Evolutionary conservation across 2,888 invertebrate species (phyloP), one percentile per base, ranked within the genome.

Genomic region (Apocheima hispidaria): DNA sequence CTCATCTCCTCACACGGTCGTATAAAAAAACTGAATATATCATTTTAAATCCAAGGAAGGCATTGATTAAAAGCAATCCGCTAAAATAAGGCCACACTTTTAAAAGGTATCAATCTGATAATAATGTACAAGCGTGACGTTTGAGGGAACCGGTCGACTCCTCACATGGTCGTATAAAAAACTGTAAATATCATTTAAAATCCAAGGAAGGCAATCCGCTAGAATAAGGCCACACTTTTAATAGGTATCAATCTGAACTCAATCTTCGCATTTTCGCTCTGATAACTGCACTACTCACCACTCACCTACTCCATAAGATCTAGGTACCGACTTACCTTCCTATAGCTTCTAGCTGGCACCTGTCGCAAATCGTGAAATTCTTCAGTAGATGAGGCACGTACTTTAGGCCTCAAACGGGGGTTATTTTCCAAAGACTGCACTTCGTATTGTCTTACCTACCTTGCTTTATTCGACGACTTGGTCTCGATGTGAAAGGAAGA

Each of bases 341-440:
- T 4, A 50, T 59, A 49, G 55, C 41, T 41, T 63, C 35, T 52
- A 33, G 60, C 65, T 71, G 68, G 64, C 76, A 79, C 71, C 79
- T 81, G 81, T 79, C 77, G 72, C 75, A 68, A 81, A 72, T 71
- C 74, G 63, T 70, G 69, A 70, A 71, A 65, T 59, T 65, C n/a
- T 44, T 18, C 35, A 30, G 28, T 50, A 50, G 41, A 18, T 46
- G 40, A 69, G 57, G 66, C 73, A 66, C 68, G 63, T 68, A 73
- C 72, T 67, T 74, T 38, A 30, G 26, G n/a, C 3, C 16, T 49
- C 43, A 55, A 87, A 88, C 86, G 92, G 91, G 92, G 91, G 86
- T 86, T 79, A 82, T 88, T 88, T 88, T 88, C 90, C 88, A 85
- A 82, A 87, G 85, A 75, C 81, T 87, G 88, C 90, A 87, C 84